Base-by-base conservation (phyloP, 2,113 vertebrate species). In the Mystacornis crossleyi region DNA sequence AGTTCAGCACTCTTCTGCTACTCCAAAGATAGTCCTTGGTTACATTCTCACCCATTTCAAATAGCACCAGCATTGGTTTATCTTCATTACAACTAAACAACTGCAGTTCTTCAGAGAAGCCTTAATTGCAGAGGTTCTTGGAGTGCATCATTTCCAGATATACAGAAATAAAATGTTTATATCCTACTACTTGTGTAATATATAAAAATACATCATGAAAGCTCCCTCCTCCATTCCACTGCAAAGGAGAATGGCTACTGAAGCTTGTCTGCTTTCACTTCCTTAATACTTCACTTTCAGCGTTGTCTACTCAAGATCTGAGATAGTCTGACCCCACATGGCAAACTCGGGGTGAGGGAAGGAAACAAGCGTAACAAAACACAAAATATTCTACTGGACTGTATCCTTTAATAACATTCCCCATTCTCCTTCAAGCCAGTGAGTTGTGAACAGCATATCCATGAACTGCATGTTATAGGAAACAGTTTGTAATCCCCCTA, bases 401-500 rank as follows among this genome's bases (percentile, higher is more conserved):
- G 14, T 29, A 74, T 51, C 36, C 51, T 92, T 61, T n/a, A 95
- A 82, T 31, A 93, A 33, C 24, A 74, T 48, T 78, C 47, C 92
- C 55, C 60, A 33, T 4, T 42, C 69, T 94, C 72, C 92, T 93
- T 40, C 80, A 64, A 78, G 57, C 31, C 75, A 86, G 47, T 25
- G 47, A 93, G 74, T 40, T 74, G 77, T 85, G 77, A 96, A 96
- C 65, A 58, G 50, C 31, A 0, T 66, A 61, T 34, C 81, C 7
- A 2, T 19, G 86, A 95, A 92, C 36, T 24, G 42, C 55, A 33
- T 17, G 82, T 90, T 89, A 84, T 40, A 57, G 36, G 58, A 75
- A 93, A 74, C 18, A 80, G 62, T 54, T 25, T 78, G 74, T 95
- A 97, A 97, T 95, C 87, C 93, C 43, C 43, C 80, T 36, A 86